phyloP scores from a whole-genome alignment of 30 jellyfish, hydroid and myxozoan species.

The Nemopilema nomurai region DNA sequence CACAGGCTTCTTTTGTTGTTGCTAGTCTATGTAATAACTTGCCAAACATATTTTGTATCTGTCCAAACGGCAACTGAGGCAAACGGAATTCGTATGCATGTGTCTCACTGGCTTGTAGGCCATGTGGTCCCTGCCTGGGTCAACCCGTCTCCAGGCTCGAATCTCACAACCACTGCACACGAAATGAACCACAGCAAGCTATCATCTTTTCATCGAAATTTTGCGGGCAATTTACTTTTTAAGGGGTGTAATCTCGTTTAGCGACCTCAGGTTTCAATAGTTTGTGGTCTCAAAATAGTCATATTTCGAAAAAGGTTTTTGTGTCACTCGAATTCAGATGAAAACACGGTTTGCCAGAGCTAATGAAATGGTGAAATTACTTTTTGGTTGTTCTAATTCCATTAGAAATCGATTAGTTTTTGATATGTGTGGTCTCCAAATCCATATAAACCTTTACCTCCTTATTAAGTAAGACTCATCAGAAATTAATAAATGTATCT shows the following conservation, averaged over 20 bases:
- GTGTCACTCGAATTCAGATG: neutral
- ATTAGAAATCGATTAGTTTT: slow-evolving; percentile 3
- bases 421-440: slow-evolving; percentile 57
- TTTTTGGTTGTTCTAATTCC: slow-evolving; percentile 24
- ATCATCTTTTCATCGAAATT: slow-evolving; percentile 32
- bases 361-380: slow-evolving; percentile 19
- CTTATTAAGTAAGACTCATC: slow-evolving; percentile 21
- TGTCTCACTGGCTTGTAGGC: neutral
- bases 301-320: slow-evolving; percentile 3
- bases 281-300: slow-evolving; percentile 30
- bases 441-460: slow-evolving; percentile 27
- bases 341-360: slow-evolving; percentile 8
- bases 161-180: neutral
- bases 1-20: too few species aligned
- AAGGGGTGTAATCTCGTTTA: slow-evolving; percentile 46
- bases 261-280: slow-evolving; percentile 31
- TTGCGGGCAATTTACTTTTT: slow-evolving; percentile 40
- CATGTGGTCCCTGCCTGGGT: slow-evolving; percentile 3
- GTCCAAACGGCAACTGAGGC: too few species aligned
- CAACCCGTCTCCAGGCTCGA: neutral
- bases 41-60: too few species aligned
- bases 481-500: neutral
- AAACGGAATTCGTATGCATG: too few species aligned
- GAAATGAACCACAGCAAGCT: neutral
- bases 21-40: too few species aligned